Conservation (phyloP, 2,888 invertebrate genomes). For the Dasysyrphus tricinctus region DNA sequence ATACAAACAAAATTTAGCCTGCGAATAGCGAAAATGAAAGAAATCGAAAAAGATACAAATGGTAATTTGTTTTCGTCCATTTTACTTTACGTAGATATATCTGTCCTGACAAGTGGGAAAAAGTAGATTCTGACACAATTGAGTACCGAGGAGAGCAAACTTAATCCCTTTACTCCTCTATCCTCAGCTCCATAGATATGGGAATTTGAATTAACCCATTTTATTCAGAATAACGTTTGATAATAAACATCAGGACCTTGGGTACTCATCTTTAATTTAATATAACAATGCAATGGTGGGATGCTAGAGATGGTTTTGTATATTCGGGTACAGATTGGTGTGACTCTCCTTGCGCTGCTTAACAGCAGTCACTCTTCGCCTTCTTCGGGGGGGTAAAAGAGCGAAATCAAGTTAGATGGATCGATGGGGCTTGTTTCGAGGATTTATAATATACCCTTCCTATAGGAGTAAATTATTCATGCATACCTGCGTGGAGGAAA, state of each 20-base stretch:
- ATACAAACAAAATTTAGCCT: conserved; percentile 1
- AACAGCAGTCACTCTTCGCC: conserved; percentile 12
- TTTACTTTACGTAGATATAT: conserved; percentile 44
- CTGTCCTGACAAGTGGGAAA: conserved; percentile 58
- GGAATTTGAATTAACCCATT: conserved; percentile 44
- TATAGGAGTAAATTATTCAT: conserved; percentile 38
- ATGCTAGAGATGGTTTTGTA: background rate
- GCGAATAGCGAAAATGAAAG: conserved; percentile 52
- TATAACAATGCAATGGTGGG: conserved; percentile 28
- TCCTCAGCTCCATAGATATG: conserved; percentile 33
- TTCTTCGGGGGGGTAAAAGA: background rate
- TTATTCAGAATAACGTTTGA: conserved; percentile 39
- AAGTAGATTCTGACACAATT: conserved; percentile 51
- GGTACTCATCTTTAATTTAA: conserved; percentile 60
- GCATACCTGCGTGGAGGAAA: conserved; percentile 35
- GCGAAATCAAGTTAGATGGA: conserved; percentile 34
- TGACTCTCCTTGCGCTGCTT: conserved; percentile 20
- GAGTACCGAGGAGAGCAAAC: conserved; percentile 42
- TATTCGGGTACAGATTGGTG: conserved; percentile 8
- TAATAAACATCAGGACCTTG: conserved; percentile 43
- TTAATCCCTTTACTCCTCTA: conserved; percentile 41
- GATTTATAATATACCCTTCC: conserved; percentile 47
- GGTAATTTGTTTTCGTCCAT: conserved; percentile 72
- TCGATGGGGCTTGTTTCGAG: conserved; percentile 28
- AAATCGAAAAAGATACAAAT: conserved; percentile 66